A percentile compares a stretch with the other conserved stretches of the same genome.
phyloP scores from a whole-genome alignment of 2,113 vertebrate genomes.

The Syngnathus scovelli region DNA sequence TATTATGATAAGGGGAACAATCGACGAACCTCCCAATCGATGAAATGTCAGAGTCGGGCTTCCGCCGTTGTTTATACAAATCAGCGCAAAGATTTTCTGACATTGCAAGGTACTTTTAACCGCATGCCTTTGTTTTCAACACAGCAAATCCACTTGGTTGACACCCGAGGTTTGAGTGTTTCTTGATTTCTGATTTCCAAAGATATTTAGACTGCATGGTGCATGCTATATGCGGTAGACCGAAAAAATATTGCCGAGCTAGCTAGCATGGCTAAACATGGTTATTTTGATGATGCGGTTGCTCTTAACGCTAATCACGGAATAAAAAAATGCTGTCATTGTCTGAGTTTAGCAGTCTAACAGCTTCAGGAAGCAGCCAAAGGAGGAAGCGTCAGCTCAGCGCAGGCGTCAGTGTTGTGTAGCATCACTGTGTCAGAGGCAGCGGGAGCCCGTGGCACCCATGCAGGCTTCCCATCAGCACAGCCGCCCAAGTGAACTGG shows the following conservation, averaged over 20 bases:
- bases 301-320: too few relatives aligned
- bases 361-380: constrained; percentile 43
- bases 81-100: constrained; percentile 6
- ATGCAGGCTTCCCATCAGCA: constrained; percentile 70
- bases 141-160: neutral
- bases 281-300: too few relatives aligned
- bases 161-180: neutral
- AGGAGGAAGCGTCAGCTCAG: constrained; percentile 52
- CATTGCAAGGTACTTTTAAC: too few relatives aligned
- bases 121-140: neutral
- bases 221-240: too few relatives aligned
- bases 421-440: constrained; percentile 70
- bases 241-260: too few relatives aligned
- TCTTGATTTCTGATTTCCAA: too few relatives aligned
- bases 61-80: constrained; percentile 44
- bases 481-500: constrained; percentile 59
- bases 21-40: constrained; percentile 58
- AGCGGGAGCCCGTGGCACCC: constrained; percentile 65
- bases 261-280: too few relatives aligned
- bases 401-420: constrained; percentile 58
- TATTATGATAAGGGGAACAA: constrained; percentile 65
- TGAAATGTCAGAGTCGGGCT: constrained; percentile 51
- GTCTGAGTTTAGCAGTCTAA: too few relatives aligned
- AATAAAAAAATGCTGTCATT: too few relatives aligned
- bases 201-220: too few relatives aligned